Base-by-base conservation (phyloP, 2,888 invertebrate species). In the Stenotaenia linearis region DNA sequence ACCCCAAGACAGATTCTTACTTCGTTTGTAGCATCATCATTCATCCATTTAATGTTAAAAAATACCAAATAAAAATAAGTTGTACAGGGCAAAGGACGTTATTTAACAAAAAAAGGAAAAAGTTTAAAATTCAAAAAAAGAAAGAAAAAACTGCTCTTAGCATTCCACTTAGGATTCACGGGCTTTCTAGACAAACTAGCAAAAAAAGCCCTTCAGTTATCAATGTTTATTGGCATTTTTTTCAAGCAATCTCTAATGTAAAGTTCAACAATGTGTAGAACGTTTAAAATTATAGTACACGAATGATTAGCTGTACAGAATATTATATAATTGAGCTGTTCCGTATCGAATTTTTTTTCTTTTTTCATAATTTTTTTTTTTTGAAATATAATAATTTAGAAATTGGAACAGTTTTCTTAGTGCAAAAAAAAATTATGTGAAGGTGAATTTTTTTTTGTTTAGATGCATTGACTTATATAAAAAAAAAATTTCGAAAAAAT, bases 171-270 rank as follows among this genome's bases (percentile, higher is more conserved):
- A 56, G 56, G 56, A 56, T 56, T 56, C 23, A 21, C 21, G 56
- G 56, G 56, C 56, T 56, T 56, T 18, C 23, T 56, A 56, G 23
- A 56, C n/a, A 56, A 56, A 7, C 21, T n/a, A 23, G 56, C n/a
- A 56, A 56, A 56, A 21, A 56, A 56, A 21, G 18, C 56, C 56
- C 10, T 56, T 9, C 15, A 56, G 23, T 4, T 21, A 18, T 56
- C 56, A 56, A 56, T 56, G 56, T 56, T 56, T 56, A 56, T 56
- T 56, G 56, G 56, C 56, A 56, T 18, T 56, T 56, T 56, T 56
- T 56, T 56, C 56, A 56, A 12, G 23, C 56, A 56, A 56, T 56
- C 56, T 56, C 56, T 56, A 56, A 56, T 56, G 56, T 56, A 56
- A 56, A 56, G 56, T 56, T 23, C 56, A 56, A 23, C 23, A 21